Evolutionary conservation across 2,888 invertebrate genomes (phyloP).

Genomic region (Clanis bilineata): DNA sequence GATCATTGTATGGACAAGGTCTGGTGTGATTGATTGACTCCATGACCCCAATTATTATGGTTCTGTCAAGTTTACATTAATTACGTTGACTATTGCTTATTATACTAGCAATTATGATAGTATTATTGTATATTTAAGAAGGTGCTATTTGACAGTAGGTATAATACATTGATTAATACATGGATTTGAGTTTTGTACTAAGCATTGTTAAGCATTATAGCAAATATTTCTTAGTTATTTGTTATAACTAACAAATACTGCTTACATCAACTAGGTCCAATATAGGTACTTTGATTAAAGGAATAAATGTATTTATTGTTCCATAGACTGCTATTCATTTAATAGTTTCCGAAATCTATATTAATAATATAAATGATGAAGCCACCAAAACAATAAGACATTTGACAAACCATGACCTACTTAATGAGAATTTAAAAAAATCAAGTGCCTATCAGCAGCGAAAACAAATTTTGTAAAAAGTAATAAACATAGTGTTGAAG

Average conservation of each 20-base stretch:
- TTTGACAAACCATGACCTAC: constrained; percentile 13
- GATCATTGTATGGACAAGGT: constrained; percentile 36
- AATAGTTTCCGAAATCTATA: too few species aligned
- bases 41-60: constrained; percentile 56
- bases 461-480: background rate
- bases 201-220: too few species aligned
- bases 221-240: too few species aligned
- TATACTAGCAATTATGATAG: background rate
- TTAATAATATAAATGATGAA: background rate
- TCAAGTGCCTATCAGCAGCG: background rate
- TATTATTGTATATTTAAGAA: background rate
- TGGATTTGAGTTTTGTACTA: too few species aligned
- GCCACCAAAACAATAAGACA: background rate
- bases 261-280: too few species aligned
- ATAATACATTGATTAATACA: too few species aligned
- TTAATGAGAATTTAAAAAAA: constrained; percentile 2
- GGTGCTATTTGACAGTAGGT: too few species aligned
- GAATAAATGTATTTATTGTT: too few species aligned
- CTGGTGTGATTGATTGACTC: constrained; percentile 51
- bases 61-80: constrained; percentile 56
- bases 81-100: constrained; percentile 32
- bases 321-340: too few species aligned
- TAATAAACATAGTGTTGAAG: background rate
- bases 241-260: too few species aligned
- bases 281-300: too few species aligned